These are phyloP conservation scores for Tragopan temminckii DNA, from an alignment of 2,797 vertebrate species.

Conservation along the genomic window DNA sequence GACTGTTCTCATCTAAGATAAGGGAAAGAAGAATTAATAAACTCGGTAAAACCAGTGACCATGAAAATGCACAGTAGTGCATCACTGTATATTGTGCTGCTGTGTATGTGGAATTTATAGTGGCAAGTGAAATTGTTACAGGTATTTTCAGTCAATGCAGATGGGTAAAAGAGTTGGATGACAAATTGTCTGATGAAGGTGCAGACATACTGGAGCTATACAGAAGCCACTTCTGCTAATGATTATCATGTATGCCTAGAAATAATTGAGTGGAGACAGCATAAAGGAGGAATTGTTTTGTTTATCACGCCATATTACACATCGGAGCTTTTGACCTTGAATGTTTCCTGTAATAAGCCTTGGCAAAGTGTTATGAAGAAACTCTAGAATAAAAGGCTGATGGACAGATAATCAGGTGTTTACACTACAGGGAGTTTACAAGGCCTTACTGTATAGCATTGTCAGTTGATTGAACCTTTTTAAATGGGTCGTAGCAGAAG, in stretches of 20 bases:
- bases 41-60: not conserved
- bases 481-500: not conserved
- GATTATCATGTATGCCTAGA: not conserved
- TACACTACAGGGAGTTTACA: not conserved
- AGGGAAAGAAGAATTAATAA: not conserved
- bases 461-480: not conserved
- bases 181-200: not conserved
- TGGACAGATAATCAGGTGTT: not conserved
- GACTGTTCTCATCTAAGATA: not conserved
- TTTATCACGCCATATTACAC: not conserved
- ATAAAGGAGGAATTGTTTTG: not conserved
- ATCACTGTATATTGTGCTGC: not conserved
- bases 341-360: not conserved
- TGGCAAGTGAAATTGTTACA: not conserved
- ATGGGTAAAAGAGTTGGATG: not conserved
- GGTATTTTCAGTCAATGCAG: not conserved
- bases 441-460: not conserved
- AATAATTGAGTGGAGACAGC: not conserved
- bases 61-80: not conserved
- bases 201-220: not conserved
- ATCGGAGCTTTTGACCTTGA: not conserved
- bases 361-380: not conserved
- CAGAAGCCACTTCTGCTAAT: not conserved
- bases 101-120: not conserved
- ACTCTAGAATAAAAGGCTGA: not conserved